A percentile compares a stretch with the other conserved stretches of the same genome.
Evolutionary conservation across 2,888 invertebrate genomes (phyloP).

Genomic region (Anthrax anthrax): DNA sequence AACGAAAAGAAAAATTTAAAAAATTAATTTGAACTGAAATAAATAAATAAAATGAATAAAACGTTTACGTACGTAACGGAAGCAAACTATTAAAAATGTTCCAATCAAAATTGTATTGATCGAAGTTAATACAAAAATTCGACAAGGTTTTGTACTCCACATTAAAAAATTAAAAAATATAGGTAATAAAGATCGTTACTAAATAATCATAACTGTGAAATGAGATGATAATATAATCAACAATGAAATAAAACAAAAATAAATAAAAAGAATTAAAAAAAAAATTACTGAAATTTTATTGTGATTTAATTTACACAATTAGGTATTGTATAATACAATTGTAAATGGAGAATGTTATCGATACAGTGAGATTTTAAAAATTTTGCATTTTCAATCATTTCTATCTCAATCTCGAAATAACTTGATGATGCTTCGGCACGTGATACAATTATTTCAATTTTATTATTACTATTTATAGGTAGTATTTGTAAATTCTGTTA

Average conservation of each 20-base stretch:
- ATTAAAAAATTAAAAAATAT: background rate
- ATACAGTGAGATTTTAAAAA: too few relatives aligned
- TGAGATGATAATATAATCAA: too few relatives aligned
- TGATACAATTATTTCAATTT: conserved; percentile 26
- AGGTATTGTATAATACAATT: too few relatives aligned
- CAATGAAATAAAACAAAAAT: too few relatives aligned
- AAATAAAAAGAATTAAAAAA: too few relatives aligned
- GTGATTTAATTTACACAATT: too few relatives aligned
- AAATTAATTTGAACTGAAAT: background rate
- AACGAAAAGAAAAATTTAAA: background rate
- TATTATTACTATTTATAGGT: too few relatives aligned
- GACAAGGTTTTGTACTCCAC: conserved; percentile 1
- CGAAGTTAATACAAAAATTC: background rate
- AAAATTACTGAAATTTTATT: too few relatives aligned
- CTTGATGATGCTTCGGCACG: conserved; percentile 24
- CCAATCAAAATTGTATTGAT: conserved; percentile 1
- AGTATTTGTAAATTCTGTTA: too few relatives aligned
- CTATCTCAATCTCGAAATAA: conserved; percentile 23
- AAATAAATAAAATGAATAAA: background rate
- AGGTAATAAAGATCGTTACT: too few relatives aligned
- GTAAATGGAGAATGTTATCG: too few relatives aligned
- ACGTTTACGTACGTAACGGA: conserved; percentile 1
- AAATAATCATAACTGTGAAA: too few relatives aligned
- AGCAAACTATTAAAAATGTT: conserved; percentile 1
- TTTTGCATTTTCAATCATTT: conserved; percentile 23